A percentile compares a stretch with the other conserved stretches of the same genome.
Evolutionary conservation across 2,113 vertebrate genomes (phyloP).

Genomic region (Aplodontia rufa): DNA sequence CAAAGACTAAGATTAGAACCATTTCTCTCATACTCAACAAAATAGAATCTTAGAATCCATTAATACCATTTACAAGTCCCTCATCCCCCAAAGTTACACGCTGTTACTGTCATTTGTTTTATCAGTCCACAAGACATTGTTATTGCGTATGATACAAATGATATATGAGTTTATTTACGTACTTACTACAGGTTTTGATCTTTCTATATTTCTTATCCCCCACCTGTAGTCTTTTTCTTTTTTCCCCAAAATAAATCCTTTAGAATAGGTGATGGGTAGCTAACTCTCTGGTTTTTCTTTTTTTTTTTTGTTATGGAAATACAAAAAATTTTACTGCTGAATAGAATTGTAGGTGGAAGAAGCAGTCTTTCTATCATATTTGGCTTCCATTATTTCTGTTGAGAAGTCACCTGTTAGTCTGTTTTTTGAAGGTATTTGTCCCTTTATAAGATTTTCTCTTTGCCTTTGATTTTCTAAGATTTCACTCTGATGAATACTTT

Average conservation of each 20-base stretch:
- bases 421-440: neutral
- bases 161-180: neutral
- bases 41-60: neutral
- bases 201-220: neutral
- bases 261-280: neutral
- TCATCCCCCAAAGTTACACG: neutral
- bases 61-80: neutral
- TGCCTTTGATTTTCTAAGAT: neutral
- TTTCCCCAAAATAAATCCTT: neutral
- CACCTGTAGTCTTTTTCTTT: conserved; percentile 2
- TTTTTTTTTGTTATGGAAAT: neutral
- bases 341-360: neutral
- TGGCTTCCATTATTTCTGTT: neutral
- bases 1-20: neutral
- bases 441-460: neutral
- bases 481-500: neutral
- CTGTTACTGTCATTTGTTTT: neutral
- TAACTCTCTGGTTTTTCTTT: neutral
- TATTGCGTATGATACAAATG: neutral
- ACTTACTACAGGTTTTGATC: neutral
- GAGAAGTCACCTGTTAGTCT: neutral
- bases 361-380: neutral
- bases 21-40: neutral
- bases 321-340: neutral
- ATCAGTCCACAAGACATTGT: neutral